Base-by-base conservation (phyloP, 2,113 vertebrate genomes). In the Myotis davidii region DNA sequence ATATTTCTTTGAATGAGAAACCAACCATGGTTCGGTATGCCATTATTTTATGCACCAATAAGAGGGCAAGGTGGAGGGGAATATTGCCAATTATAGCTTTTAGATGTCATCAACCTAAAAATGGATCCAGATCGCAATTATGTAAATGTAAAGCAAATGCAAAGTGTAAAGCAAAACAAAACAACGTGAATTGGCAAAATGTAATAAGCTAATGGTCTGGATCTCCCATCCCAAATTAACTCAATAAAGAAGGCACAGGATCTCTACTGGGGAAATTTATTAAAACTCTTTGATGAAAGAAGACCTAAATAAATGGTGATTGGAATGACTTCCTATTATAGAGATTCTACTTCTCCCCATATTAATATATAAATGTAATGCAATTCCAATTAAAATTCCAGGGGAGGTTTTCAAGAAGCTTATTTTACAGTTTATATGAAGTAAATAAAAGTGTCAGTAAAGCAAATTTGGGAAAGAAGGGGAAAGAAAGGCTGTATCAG, bases 361-460 rank as follows among this genome's bases (percentile, higher is more conserved):
- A 29, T 64, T 92, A 78, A 52, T 45, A n/a, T 94, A 29, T 34
- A 52, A 34, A 17, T 54, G 42, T 34, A 82, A 82, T 54, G 27
- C 20, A 50, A 90, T 81, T 72, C 27, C 6, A 65, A 73, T 32
- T 13, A 95, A 72, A 89, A 61, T 73, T 84, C 73, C 50, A 83
- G 76, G 52, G 17, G 52, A 77, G 29, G 1, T 18, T 90, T 93
- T 90, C 67, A 86, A 90, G 29, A 37, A 76, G 48, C 23, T 21
- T 61, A 61, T 61, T 61, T 84, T 18, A 84, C 78, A 72, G 21
- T 70, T 64, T 50, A 45, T 50, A 42, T 59, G 21, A 72, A 93
- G 76, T 56, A 72, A 72, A 88, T 77, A 32, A 81, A 86, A 94
- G 18, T 42, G 21, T 88, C 88, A 29, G 11, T 85, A 72, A 88